Percentiles rank a stretch among this genome's conserved stretches.
These are phyloP conservation scores for Eupeodes corollae DNA, from an alignment of 1,140 invertebrate species.

Conservation along the genomic window DNA sequence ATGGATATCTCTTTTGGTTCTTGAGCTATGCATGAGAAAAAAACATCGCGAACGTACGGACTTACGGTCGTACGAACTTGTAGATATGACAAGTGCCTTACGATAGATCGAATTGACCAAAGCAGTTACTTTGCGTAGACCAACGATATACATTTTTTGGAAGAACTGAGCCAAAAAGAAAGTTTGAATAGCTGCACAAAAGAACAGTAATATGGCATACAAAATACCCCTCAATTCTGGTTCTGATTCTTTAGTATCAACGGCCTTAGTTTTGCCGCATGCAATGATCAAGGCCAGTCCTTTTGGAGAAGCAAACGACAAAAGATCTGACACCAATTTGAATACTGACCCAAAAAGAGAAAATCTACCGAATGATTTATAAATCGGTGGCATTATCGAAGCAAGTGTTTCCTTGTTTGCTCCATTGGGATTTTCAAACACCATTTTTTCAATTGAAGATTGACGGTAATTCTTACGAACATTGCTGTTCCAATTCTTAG, in stretches of 20 bases:
- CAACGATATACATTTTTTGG: constrained; percentile 80
- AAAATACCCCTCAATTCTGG: constrained; percentile 76
- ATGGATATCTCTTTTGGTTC: too few species aligned
- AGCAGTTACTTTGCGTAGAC: constrained; percentile 80
- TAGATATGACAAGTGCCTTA: constrained; percentile 74
- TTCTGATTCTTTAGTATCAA: constrained; percentile 44
- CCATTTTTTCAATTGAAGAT: constrained; percentile 42
- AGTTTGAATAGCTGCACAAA: constrained; percentile 76
- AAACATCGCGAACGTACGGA: too few species aligned
- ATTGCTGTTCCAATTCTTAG: constrained; percentile 62
- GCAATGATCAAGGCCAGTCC: neutral
- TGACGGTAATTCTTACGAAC: constrained; percentile 38
- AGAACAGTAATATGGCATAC: constrained; percentile 65
- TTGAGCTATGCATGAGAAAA: too few species aligned
- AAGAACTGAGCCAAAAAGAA: constrained; percentile 85
- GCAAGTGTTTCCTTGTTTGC: constrained; percentile 47
- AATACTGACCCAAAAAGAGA: neutral
- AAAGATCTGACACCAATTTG: neutral
- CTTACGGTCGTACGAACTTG: too few species aligned
- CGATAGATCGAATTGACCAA: constrained; percentile 88
- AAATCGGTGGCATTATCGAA: constrained; percentile 56
- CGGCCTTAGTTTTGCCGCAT: neutral
- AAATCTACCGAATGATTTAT: constrained; percentile 39
- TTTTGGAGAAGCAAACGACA: neutral
- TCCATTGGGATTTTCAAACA: constrained; percentile 44